phyloP scores from a whole-genome alignment of 2,797 vertebrate species.

The Coreius guichenoti region DNA sequence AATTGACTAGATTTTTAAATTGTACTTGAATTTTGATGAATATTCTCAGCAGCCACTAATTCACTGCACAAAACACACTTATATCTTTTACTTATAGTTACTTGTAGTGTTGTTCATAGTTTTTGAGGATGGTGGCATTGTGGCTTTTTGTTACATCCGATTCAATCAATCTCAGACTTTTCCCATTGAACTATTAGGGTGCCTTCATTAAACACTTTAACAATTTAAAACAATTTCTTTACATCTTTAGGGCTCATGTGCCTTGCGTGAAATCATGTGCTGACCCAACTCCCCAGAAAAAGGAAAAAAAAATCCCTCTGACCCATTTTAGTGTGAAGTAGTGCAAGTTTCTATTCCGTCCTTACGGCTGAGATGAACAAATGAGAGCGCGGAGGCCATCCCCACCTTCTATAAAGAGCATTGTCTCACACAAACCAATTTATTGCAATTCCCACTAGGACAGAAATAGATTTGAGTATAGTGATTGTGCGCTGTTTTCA shows the following conservation, averaged over 20 bases:
- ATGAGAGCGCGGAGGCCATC: conserved; percentile 56
- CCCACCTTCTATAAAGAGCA: conserved; percentile 57
- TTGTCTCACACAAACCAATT: conserved; percentile 62
- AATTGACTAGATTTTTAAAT: background rate
- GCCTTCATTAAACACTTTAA: conserved; percentile 78
- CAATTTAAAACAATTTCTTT: conserved; percentile 76
- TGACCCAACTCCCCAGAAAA: conserved; percentile 80
- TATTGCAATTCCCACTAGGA: conserved; percentile 60
- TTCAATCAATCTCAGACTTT: background rate
- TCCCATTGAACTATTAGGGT: conserved; percentile 77
- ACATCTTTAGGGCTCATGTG: conserved; percentile 69
- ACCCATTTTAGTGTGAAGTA: conserved; percentile 81
- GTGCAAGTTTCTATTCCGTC: conserved; percentile 74
- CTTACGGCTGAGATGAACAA: conserved; percentile 66
- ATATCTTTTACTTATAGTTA: background rate
- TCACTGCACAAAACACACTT: background rate
- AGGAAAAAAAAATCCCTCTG: conserved; percentile 77
- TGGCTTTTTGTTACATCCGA: background rate
- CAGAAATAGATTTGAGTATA: conserved; percentile 54
- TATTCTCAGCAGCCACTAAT: background rate
- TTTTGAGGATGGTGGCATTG: background rate
- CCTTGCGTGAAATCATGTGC: conserved; percentile 81
- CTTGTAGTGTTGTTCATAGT: background rate
- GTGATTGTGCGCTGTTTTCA: conserved; percentile 60
- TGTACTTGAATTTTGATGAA: background rate